phyloP scores from a whole-genome alignment of 2,888 invertebrate species.

The Ormyrus pomaceus region DNA sequence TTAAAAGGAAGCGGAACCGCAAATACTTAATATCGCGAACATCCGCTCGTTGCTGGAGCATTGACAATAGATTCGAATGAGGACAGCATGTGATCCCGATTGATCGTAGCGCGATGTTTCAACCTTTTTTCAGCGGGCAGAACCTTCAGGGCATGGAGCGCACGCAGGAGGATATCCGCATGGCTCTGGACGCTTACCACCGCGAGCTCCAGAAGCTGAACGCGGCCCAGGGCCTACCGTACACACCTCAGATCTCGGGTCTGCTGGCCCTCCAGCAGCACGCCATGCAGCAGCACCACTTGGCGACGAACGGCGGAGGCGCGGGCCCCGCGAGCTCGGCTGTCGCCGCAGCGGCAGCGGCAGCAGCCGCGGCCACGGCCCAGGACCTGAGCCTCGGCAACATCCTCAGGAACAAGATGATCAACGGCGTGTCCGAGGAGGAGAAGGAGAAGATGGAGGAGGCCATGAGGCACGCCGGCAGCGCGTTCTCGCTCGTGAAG shows the following conservation, averaged over 20 bases:
- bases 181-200: slow-evolving; percentile 94
- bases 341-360: slow-evolving; percentile 83
- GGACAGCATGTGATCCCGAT: slow-evolving; percentile 75
- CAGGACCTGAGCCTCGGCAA: slow-evolving; percentile 93
- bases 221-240: slow-evolving; percentile 80
- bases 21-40: too few relatives aligned
- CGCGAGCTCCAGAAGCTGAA: slow-evolving; percentile 94
- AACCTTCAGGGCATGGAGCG: slow-evolving; percentile 74
- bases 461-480: slow-evolving; percentile 86
- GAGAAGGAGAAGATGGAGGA: slow-evolving; percentile 84
- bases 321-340: slow-evolving; percentile 73
- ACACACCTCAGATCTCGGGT: slow-evolving; percentile 77
- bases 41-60: too few relatives aligned
- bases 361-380: slow-evolving; percentile 77
- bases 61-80: slow-evolving; percentile 63
- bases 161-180: slow-evolving; percentile 90
- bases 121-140: slow-evolving; percentile 87
- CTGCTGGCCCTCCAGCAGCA: slow-evolving; percentile 89
- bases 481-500: slow-evolving; percentile 91
- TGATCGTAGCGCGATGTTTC: slow-evolving; percentile 82
- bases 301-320: slow-evolving; percentile 73
- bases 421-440: slow-evolving; percentile 82
- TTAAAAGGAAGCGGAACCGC: background rate
- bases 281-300: slow-evolving; percentile 77
- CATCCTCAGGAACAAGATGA: slow-evolving; percentile 77